Conservation (phyloP, 2,888 invertebrate species). For the Brachyopa scutellaris region DNA sequence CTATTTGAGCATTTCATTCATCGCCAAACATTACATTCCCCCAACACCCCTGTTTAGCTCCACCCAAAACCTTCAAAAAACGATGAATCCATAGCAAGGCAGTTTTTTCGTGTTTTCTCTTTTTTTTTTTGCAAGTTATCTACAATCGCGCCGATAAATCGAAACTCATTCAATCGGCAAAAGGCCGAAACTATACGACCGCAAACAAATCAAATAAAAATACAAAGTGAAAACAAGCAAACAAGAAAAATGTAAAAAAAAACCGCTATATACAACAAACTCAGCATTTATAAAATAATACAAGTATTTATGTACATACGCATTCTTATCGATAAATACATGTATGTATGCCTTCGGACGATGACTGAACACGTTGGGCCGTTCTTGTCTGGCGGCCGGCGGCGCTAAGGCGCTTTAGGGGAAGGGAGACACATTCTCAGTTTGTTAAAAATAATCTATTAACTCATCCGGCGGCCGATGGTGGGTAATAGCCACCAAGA, state of each 20-base stretch:
- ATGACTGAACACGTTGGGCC: slow-evolving; percentile 14
- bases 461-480: slow-evolving; percentile 23
- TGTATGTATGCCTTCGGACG: neutral
- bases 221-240: neutral
- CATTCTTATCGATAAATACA: slow-evolving; percentile 45
- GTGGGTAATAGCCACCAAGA: slow-evolving; percentile 11
- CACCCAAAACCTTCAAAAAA: neutral
- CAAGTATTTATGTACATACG: too few relatives aligned
- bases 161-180: slow-evolving; percentile 43
- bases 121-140: slow-evolving; percentile 28
- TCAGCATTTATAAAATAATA: slow-evolving; percentile 46
- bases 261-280: slow-evolving; percentile 32
- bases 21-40: neutral
- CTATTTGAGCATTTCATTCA: slow-evolving; percentile 38
- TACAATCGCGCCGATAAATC: slow-evolving; percentile 45
- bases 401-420: neutral
- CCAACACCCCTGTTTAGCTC: neutral
- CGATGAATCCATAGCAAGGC: slow-evolving; percentile 24
- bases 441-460: slow-evolving; percentile 52
- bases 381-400: slow-evolving; percentile 6
- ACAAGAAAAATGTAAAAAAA: neutral
- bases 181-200: slow-evolving; percentile 28
- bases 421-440: slow-evolving; percentile 2
- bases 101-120: neutral
- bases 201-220: slow-evolving; percentile 38